Base-by-base conservation (phyloP, 2,797 vertebrate genomes). In the Gadopsis marmoratus region DNA sequence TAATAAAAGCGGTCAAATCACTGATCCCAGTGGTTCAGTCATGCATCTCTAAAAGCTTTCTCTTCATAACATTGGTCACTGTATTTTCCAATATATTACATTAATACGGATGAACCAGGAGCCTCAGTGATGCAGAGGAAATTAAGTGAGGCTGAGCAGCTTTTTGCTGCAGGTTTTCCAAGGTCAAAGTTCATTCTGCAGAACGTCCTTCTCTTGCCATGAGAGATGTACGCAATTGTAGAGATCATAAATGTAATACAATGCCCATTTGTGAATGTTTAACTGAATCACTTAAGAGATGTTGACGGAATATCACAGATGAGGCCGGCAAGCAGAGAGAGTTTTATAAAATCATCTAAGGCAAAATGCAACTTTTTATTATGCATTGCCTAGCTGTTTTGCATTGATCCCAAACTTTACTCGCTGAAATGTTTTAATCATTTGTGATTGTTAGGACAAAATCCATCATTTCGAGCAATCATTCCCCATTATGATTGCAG, bases 171-270 rank as follows among this genome's bases (percentile, higher is more conserved):
- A 71, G 48, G 7, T n/a, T 50, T 3, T 21, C 14, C 29, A 5
- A 55, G 48, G 64, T 47, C 58, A 53, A 77, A 51, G 59, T 51
- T 73, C 51, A 43, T 41, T 48, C 48, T 33, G 39, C 45, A 61
- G 1, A 61, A 19, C 54, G 26, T 31, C 12, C 17, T 7, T 45
- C 6, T 29, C 17, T 33, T 29, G 17, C 6, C 21, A 41, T 33
- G 33, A 66, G 21, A 14, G 1, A 39, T 11, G 17, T 7, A 51
- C 31, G 14, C n/a, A 37, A 19, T 12, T 23, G 21, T 1, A n/a
- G 14, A 33, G 33, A 8, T 50, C 33, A 66, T 7, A 7, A 14
- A 3, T 17, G n/a, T 3, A 68, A 50, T 41, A 47, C 29, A 35
- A 31, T 31, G 11, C 13, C 19, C 19, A 51, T 43, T 45, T 33